phyloP scores from a whole-genome alignment of 2,888 invertebrate genomes.

The Lasioglossum lativentre region DNA sequence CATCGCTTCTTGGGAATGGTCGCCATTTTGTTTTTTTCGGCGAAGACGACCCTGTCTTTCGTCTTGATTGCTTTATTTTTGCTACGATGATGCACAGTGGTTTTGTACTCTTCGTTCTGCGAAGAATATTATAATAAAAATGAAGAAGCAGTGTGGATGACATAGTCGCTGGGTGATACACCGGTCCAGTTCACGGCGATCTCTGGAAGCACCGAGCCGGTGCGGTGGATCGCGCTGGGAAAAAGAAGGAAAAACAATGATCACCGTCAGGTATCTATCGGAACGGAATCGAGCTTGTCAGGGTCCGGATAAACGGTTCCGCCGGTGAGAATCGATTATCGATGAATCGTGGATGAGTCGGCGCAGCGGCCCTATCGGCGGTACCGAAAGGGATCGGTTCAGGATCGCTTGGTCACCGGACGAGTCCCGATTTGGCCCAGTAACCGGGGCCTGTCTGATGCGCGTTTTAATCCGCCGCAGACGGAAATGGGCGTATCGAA shows the following conservation, averaged over 20 bases:
- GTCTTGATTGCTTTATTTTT: neutral
- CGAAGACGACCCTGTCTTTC: neutral
- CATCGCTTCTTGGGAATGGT: neutral
- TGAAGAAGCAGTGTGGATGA: neutral
- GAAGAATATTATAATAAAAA: neutral
- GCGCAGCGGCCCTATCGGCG: slow-evolving; percentile 16
- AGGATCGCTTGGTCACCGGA: slow-evolving; percentile 30
- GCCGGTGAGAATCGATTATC: slow-evolving; percentile 61
- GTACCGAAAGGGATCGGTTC: slow-evolving; percentile 19
- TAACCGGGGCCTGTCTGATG: slow-evolving; percentile 36
- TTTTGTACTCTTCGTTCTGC: neutral
- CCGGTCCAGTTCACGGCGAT: neutral
- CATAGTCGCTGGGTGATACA: neutral
- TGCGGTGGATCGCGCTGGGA: neutral
- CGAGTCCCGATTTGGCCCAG: slow-evolving; percentile 35
- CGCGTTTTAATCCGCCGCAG: slow-evolving; percentile 53
- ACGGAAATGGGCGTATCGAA: slow-evolving; percentile 68
- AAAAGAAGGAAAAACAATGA: neutral
- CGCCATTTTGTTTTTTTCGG: neutral
- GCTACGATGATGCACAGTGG: neutral
- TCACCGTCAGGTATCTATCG: neutral
- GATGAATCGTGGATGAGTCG: slow-evolving; percentile 68
- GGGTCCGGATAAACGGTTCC: slow-evolving; percentile 40
- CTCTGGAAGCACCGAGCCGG: neutral
- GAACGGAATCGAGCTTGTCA: slow-evolving; percentile 27